Conservation (phyloP, 1,140 invertebrate species). For the Drosophila lacertosa region DNA sequence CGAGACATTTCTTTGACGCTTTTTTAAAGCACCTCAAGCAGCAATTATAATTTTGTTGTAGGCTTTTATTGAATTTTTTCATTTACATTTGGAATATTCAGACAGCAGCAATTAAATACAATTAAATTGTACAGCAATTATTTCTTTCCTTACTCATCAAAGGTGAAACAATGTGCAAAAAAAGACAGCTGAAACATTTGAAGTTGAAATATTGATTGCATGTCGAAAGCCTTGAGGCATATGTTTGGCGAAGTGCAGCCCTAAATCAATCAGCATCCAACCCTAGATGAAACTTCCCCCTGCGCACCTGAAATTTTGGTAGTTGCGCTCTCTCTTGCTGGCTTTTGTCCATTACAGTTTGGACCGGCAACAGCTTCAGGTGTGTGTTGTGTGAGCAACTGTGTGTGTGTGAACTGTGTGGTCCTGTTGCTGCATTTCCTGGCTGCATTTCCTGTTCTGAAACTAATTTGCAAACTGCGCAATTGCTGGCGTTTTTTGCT, state of each 20-base stretch:
- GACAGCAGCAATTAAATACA: conserved; percentile 5
- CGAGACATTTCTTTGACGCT: conserved; percentile 6
- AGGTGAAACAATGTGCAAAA: neutral
- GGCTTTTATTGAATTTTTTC: conserved; percentile 4
- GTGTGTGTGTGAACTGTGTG: neutral
- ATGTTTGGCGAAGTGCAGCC: conserved; percentile 8
- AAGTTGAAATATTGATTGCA: neutral
- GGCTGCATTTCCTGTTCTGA: conserved; percentile 10
- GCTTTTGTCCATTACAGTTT: conserved; percentile 8
- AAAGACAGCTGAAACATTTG: too few species aligned
- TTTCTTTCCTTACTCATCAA: conserved; percentile 7
- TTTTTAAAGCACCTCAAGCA: conserved; percentile 15
- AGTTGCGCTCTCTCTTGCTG: conserved; percentile 12
- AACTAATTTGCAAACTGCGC: neutral
- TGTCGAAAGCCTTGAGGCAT: neutral
- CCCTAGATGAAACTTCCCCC: conserved; percentile 6
- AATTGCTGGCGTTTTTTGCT: neutral
- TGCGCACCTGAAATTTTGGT: neutral
- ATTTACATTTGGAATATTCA: neutral
- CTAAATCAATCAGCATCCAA: conserved; percentile 2
- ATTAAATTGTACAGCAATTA: neutral
- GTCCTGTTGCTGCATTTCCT: conserved; percentile 3
- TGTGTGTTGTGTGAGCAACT: neutral
- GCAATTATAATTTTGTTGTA: conserved; percentile 25
- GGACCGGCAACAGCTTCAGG: conserved; percentile 35